Evolutionary conservation across 2,888 invertebrate species (phyloP).

Genomic region (Metacarcinus magister): DNA sequence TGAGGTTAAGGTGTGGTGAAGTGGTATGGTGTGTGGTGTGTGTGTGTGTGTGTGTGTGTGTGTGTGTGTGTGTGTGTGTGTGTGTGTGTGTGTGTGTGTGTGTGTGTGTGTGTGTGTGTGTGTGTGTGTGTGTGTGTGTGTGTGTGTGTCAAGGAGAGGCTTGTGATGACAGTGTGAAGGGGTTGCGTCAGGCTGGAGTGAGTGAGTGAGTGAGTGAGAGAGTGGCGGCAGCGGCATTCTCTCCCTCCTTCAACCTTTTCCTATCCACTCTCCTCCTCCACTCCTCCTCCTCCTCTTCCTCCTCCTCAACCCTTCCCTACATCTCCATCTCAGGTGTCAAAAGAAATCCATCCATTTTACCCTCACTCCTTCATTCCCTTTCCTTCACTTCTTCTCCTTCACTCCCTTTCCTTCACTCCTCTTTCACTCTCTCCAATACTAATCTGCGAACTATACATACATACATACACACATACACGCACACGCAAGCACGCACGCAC

Average conservation of each 20-base stretch:
- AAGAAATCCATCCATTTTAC: not conserved
- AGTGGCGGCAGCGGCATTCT: not conserved
- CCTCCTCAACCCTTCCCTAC: not conserved
- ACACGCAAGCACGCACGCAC: no score
- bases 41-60: not conserved
- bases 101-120: not conserved
- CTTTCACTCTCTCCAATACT: not conserved
- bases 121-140: conserved; percentile 26
- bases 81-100: conserved; percentile 20
- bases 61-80: conserved; percentile 20
- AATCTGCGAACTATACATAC: not conserved
- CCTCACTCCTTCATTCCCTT: not conserved
- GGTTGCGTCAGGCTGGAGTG: not conserved
- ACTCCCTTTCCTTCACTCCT: not conserved
- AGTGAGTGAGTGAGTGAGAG: no score
- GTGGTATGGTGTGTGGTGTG: not conserved
- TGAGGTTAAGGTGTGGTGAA: not conserved
- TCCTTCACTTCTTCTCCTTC: not conserved
- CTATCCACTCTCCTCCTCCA: not conserved
- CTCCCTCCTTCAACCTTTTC: not conserved
- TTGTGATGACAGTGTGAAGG: not conserved
- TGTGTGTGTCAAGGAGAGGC: not conserved
- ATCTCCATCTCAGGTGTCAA: not conserved
- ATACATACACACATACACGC: not conserved
- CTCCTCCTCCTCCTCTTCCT: not conserved